phyloP scores from a whole-genome alignment of 2,888 invertebrate genomes.

The Proisotoma minuta region DNA sequence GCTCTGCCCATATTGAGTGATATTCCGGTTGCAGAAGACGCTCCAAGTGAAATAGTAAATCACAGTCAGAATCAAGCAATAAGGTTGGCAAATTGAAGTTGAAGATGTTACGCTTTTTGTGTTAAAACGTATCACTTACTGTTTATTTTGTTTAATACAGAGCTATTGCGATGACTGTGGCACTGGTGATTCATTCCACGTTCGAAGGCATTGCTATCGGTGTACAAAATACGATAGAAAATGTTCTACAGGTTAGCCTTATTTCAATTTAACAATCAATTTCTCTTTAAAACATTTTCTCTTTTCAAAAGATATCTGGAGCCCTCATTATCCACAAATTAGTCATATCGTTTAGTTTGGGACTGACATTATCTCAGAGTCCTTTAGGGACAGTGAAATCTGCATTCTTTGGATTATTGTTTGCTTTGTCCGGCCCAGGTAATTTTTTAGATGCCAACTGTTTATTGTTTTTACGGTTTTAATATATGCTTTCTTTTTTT shows the following conservation, averaged over 20 bases:
- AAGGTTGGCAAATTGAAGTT: too few relatives aligned
- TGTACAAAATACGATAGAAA: slow-evolving; percentile 41
- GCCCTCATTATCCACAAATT: slow-evolving; percentile 44
- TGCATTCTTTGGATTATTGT: slow-evolving; percentile 28
- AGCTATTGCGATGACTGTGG: slow-evolving; percentile 42
- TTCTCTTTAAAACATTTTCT: background rate
- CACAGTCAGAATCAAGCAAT: slow-evolving; percentile 37
- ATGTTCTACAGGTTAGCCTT: slow-evolving; percentile 38
- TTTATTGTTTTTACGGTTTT: too few relatives aligned
- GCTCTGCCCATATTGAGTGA: slow-evolving; percentile 23
- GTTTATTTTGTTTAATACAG: too few relatives aligned
- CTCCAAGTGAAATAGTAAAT: slow-evolving; percentile 31
- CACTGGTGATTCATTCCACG: slow-evolving; percentile 41
- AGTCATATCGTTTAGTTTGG: slow-evolving; percentile 44
- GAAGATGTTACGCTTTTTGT: too few relatives aligned
- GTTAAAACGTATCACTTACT: too few relatives aligned
- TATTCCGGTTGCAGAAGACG: slow-evolving; percentile 5
- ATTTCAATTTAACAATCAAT: background rate
- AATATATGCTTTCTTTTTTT: too few relatives aligned
- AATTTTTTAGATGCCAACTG: too few relatives aligned
- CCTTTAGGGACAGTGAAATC: slow-evolving; percentile 34
- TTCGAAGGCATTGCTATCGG: slow-evolving; percentile 47
- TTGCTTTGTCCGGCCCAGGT: slow-evolving; percentile 44
- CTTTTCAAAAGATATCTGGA: slow-evolving; percentile 39
- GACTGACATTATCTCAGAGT: slow-evolving; percentile 40